phyloP scores from a whole-genome alignment of 2,113 vertebrate genomes.

The Nannospalax galili region DNA sequence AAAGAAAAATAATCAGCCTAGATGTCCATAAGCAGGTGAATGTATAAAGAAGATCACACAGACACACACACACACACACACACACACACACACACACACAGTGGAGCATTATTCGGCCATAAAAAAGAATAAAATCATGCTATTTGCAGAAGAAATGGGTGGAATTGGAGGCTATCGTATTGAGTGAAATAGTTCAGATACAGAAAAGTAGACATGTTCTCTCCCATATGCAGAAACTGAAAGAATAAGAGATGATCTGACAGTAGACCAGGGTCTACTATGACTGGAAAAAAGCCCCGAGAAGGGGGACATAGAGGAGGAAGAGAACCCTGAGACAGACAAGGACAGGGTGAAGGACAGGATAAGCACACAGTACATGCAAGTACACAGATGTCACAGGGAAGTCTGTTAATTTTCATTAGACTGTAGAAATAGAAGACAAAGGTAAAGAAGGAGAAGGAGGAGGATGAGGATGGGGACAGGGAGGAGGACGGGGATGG shows the following conservation, averaged over 20 bases:
- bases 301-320: not conserved
- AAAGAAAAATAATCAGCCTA: not conserved
- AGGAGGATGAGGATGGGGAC: too few species aligned
- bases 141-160: not conserved
- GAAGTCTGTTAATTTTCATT: not conserved
- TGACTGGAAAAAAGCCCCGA: not conserved
- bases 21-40: not conserved
- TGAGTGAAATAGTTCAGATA: not conserved
- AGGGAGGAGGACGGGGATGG: not conserved
- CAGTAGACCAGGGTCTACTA: not conserved
- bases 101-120: not conserved
- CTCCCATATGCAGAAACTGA: not conserved
- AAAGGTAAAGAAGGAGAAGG: too few species aligned
- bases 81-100: not conserved
- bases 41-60: not conserved
- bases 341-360: not conserved
- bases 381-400: not conserved
- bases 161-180: not conserved
- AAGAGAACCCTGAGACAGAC: too few species aligned
- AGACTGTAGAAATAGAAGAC: not conserved
- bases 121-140: not conserved
- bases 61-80: too few species aligned
- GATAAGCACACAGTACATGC: not conserved
- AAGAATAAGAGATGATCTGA: not conserved
- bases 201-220: not conserved